Percentiles rank a stretch among this genome's conserved stretches.
These are phyloP conservation scores for Brachyalestes nurse DNA, from an alignment of 2,797 vertebrate genomes.

Conservation along the genomic window DNA sequence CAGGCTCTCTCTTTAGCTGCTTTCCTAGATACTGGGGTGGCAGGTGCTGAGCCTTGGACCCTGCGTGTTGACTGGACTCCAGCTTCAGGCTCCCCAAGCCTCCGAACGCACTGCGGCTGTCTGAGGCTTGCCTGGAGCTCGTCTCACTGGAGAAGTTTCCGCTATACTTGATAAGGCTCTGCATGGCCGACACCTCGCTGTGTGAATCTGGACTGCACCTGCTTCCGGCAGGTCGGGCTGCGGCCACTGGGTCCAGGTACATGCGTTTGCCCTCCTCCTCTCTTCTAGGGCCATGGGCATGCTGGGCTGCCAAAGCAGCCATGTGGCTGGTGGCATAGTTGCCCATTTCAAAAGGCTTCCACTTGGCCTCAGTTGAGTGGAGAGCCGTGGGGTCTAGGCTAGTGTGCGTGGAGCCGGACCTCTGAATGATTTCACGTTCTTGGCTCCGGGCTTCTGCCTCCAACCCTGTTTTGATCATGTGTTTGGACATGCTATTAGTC, in stretches of 20 bases:
- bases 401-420: slow-evolving; percentile 71
- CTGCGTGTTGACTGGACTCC: slow-evolving; percentile 62
- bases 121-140: slow-evolving; percentile 75
- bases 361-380: slow-evolving; percentile 84
- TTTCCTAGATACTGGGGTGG: slow-evolving; percentile 78
- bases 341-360: slow-evolving; percentile 90
- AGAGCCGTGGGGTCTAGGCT: slow-evolving; percentile 75
- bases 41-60: slow-evolving; percentile 79
- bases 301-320: slow-evolving; percentile 90
- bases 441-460: slow-evolving; percentile 77
- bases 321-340: slow-evolving; percentile 94
- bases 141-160: slow-evolving; percentile 90
- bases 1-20: slow-evolving; percentile 91
- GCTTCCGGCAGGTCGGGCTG: slow-evolving; percentile 70
- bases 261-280: slow-evolving; percentile 89
- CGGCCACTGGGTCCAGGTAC: slow-evolving; percentile 82
- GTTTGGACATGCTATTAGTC: slow-evolving; percentile 75
- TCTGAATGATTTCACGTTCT: slow-evolving; percentile 75
- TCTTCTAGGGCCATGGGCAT: slow-evolving; percentile 72
- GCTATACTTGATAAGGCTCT: slow-evolving; percentile 96
- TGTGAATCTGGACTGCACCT: slow-evolving; percentile 70
- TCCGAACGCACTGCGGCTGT: slow-evolving; percentile 88
- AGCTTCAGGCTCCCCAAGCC: slow-evolving; percentile 84
- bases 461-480: slow-evolving; percentile 77
- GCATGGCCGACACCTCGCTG: slow-evolving; percentile 92